Evolutionary conservation across 2,797 vertebrate species (phyloP).

Genomic region (Notamacropus eugenii): DNA sequence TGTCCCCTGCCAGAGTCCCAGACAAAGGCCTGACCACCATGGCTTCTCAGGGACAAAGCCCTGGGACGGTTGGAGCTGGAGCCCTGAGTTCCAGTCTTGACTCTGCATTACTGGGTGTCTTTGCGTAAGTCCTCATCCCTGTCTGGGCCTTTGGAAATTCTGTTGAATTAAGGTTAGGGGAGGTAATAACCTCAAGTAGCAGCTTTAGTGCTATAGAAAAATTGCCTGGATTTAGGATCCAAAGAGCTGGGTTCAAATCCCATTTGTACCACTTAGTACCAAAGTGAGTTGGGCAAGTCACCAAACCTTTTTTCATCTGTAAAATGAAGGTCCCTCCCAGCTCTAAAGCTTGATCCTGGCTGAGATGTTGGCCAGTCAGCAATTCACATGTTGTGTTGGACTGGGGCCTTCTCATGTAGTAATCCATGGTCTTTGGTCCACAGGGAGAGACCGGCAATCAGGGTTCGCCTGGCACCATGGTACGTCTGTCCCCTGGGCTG

Average conservation of each 20-base stretch:
- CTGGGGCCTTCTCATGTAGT: neutral
- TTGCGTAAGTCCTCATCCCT: neutral
- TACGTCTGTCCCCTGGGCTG: slow-evolving; percentile 66
- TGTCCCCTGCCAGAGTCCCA: neutral
- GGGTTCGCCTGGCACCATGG: slow-evolving; percentile 80
- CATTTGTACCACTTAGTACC: neutral
- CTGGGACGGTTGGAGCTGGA: neutral
- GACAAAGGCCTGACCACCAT: neutral
- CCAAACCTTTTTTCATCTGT: neutral
- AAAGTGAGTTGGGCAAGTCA: neutral
- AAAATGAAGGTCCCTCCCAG: neutral
- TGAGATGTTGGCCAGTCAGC: neutral
- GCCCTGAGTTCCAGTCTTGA: neutral
- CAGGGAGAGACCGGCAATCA: slow-evolving; percentile 84
- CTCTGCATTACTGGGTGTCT: neutral
- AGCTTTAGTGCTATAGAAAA: neutral
- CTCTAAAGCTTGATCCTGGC: neutral
- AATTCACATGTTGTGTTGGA: neutral
- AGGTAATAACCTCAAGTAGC: neutral
- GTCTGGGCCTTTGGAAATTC: neutral
- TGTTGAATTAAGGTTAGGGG: slow-evolving; percentile 31
- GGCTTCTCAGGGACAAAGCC: neutral
- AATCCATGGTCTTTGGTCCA: slow-evolving; percentile 37
- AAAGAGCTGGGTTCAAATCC: neutral
- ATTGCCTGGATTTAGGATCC: neutral